Conservation (phyloP, 2,797 vertebrate species). For the Austrolebias charrua region DNA sequence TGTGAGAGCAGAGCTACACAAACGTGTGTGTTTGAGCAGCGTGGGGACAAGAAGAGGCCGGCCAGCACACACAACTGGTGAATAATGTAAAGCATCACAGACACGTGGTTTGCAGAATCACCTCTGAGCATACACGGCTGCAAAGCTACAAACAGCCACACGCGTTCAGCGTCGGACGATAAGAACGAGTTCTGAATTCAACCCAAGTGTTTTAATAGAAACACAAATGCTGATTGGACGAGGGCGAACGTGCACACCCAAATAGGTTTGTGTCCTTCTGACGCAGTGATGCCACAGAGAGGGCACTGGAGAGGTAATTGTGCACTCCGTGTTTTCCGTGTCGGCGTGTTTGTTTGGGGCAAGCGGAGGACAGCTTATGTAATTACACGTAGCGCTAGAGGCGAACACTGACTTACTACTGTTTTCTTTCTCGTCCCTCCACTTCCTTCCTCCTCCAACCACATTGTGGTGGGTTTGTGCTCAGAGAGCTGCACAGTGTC, state of each 20-base stretch:
- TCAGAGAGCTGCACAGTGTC: conserved; percentile 59
- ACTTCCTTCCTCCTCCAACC: conserved; percentile 26
- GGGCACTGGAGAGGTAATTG: conserved; percentile 35
- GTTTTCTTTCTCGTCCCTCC: conserved; percentile 22
- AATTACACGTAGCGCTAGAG: conserved; percentile 46
- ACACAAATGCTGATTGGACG: conserved; percentile 42
- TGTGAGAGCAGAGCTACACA: conserved; percentile 18
- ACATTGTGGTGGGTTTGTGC: conserved; percentile 59
- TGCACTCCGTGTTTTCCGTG: conserved; percentile 1
- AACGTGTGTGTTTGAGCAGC: conserved; percentile 44
- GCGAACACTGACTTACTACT: conserved; percentile 41
- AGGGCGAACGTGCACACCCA: conserved; percentile 36
- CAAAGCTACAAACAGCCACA: conserved; percentile 41
- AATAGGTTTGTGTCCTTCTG: too few species aligned
- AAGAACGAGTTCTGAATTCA: conserved; percentile 44
- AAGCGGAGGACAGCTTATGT: conserved; percentile 50
- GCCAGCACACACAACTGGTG: conserved; percentile 40
- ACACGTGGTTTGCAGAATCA: conserved; percentile 58
- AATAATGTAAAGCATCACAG: conserved; percentile 66
- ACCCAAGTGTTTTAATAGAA: conserved; percentile 39
- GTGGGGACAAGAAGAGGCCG: conserved; percentile 31
- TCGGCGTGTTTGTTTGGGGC: conserved; percentile 27
- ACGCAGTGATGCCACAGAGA: conserved; percentile 35
- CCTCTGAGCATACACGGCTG: conserved; percentile 46
- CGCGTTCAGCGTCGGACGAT: conserved; percentile 33